Evolutionary conservation across 2,888 invertebrate species (phyloP).

Genomic region (Harmothoe impar): DNA sequence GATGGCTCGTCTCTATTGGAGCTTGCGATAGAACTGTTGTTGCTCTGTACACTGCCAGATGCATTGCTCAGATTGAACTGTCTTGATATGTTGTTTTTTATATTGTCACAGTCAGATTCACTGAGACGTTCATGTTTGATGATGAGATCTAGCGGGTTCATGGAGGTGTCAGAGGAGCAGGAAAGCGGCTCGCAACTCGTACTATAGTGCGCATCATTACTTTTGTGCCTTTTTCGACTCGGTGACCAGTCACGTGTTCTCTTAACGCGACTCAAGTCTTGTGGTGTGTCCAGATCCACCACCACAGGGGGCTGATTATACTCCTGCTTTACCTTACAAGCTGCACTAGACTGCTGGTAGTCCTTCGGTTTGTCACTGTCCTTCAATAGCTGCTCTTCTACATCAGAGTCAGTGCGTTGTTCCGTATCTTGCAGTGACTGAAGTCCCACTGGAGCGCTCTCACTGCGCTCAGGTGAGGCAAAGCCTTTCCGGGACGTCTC

Average conservation of each 20-base stretch:
- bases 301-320: background rate
- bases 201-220: background rate
- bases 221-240: constrained; percentile 12
- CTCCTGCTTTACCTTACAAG: background rate
- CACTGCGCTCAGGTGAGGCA: background rate
- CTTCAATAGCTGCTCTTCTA: background rate
- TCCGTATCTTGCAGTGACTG: background rate
- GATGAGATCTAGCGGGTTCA: constrained; percentile 46
- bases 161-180: background rate
- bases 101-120: constrained; percentile 41
- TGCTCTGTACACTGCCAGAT: background rate
- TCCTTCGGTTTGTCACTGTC: background rate
- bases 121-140: constrained; percentile 44
- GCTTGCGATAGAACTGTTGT: background rate
- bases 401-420: background rate
- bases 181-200: background rate
- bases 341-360: background rate
- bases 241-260: constrained; percentile 22
- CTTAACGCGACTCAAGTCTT: constrained; percentile 13
- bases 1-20: background rate
- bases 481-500: constrained; percentile 27
- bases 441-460: background rate
- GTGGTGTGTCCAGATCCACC: background rate
- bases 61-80: constrained; percentile 19
- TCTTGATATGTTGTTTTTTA: constrained; percentile 47